Evolutionary conservation across 2,113 vertebrate species (phyloP), one percentile per base, ranked within the genome.

Genomic region (Dipodomys ordii): DNA sequence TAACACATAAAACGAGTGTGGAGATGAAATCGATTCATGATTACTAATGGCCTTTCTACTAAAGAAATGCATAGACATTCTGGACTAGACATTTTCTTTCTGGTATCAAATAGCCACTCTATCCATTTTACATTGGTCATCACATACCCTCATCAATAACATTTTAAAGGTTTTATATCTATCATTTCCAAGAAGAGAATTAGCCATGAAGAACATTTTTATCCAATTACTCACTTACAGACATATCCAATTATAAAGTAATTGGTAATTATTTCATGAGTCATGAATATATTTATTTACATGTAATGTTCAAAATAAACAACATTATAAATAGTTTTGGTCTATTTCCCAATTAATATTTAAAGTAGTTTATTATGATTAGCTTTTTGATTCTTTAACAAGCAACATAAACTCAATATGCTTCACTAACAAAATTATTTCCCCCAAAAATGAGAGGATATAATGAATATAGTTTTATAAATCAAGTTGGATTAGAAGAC

Each of bases 1-100:
- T 62, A 18, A 88, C 78, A 80, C 25, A 30, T 25, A 73, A 62
- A 87, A 80, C 12, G 7, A 44, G 4, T 46, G 28, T 74, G 20
- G 78, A 78, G n/a, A 87, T 90, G 73, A 94, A 93, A 92, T 92
- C 87, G 65, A 60, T 84, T 87, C 15, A 53, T 80, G 28, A 92
- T 22, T 30, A 44, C 25, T 87, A 67, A 93, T 83, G 32, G 46
- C 11, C 39, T 81, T 80, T 89, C 67, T 65, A 57, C 28, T 72
- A 44, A 87, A 79, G 32, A 77, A 27, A 46, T 32, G 79, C 18
- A 20, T 94, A 79, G 7, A 80, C 67, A 11, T 91, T 80, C 5
- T 72, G 30, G 23, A 18, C 7, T 78, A 71, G 32, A 67, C 12
- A 1, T 74, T 28, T 18, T 53, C 3, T 81, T 30, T 76, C 30